Evolutionary conservation across 2,113 vertebrate genomes (phyloP).

Genomic region (Andinoacara biseriatus): DNA sequence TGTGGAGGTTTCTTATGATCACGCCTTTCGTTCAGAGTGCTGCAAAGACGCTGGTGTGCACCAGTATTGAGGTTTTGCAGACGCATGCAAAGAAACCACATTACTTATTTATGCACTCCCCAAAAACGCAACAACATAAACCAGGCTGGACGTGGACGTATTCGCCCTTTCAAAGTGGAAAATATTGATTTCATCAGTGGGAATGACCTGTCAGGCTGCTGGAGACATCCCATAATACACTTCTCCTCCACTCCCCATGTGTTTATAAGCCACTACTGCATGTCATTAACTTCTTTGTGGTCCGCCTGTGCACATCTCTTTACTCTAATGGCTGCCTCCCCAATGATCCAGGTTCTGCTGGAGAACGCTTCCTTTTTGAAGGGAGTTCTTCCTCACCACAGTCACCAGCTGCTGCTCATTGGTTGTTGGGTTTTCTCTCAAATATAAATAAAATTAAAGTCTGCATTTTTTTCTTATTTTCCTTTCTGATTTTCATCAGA

Average conservation of each 20-base stretch:
- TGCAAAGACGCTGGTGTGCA: too few relatives aligned
- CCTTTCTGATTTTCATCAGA: not conserved
- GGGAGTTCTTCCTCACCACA: not conserved
- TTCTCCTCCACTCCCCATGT: not conserved
- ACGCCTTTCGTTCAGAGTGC: too few relatives aligned
- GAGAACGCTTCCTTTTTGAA: fast-evolving
- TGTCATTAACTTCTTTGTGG: not conserved
- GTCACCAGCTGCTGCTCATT: not conserved
- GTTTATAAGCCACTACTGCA: not conserved
- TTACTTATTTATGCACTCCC: too few relatives aligned
- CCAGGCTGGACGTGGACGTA: not conserved
- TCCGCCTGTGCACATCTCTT: too few relatives aligned
- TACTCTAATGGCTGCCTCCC: too few relatives aligned
- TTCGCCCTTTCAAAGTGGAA: not conserved
- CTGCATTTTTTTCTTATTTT: not conserved
- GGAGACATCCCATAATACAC: not conserved
- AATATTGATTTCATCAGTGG: not conserved
- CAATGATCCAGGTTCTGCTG: not conserved
- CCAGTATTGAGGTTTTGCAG: not conserved
- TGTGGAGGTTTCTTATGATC: not conserved
- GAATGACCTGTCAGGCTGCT: not conserved
- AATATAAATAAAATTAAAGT: not conserved
- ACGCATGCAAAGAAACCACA: not conserved
- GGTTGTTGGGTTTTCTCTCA: not conserved
- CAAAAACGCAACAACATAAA: not conserved